Evolutionary conservation across 2,888 invertebrate species (phyloP).

Genomic region (Prenolepis imparis): DNA sequence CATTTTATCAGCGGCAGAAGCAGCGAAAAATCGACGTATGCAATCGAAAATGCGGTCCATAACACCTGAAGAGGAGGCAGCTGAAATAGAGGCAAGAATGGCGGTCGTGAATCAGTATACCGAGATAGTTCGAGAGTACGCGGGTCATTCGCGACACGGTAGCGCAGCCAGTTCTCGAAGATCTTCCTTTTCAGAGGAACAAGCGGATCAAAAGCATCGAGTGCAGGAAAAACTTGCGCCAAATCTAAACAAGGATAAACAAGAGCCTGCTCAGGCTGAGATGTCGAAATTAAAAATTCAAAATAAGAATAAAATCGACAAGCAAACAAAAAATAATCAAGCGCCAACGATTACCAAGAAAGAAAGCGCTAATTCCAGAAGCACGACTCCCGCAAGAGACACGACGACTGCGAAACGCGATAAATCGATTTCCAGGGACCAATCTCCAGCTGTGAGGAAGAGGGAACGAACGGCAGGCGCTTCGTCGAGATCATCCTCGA

Average conservation of each 20-base stretch:
- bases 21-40: conserved; percentile 82
- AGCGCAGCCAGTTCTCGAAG: conserved; percentile 59
- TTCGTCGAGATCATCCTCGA: conserved; percentile 80
- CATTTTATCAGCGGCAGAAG: conserved; percentile 84
- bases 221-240: not conserved
- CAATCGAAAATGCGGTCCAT: conserved; percentile 79
- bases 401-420: conserved; percentile 57
- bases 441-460: conserved; percentile 77
- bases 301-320: conserved; percentile 2
- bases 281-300: conserved; percentile 62
- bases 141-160: conserved; percentile 78
- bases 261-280: conserved; percentile 35
- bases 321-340: conserved; percentile 17
- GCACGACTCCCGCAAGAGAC: conserved; percentile 70
- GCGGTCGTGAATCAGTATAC: conserved; percentile 92
- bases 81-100: conserved; percentile 81
- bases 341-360: conserved; percentile 49
- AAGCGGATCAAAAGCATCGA: conserved; percentile 50
- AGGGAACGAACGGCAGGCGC: conserved; percentile 71
- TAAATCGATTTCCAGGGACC: conserved; percentile 76
- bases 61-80: conserved; percentile 80
- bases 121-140: conserved; percentile 92
- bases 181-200: conserved; percentile 66
- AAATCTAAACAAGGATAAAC: conserved; percentile 9
- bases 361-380: conserved; percentile 66